These are phyloP conservation scores for Carduelis carduelis DNA, from an alignment of 2,797 vertebrate genomes.

Conservation along the genomic window DNA sequence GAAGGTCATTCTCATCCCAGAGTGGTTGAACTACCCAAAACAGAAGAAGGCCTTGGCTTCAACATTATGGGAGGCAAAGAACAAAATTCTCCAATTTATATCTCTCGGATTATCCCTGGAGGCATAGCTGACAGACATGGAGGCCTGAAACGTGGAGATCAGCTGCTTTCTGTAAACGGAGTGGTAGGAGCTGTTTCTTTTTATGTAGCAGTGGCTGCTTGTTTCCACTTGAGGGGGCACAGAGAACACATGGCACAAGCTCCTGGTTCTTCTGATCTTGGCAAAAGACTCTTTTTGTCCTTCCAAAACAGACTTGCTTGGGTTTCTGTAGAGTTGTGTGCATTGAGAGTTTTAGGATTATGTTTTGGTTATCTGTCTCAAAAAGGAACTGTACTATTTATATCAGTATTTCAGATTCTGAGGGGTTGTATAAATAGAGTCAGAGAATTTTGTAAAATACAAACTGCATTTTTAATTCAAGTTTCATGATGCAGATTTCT, in stretches of 20 bases:
- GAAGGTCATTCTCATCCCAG: conserved; percentile 97
- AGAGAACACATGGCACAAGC: neutral
- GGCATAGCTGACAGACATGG: conserved; percentile 96
- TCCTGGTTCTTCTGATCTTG: neutral
- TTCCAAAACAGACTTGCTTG: neutral
- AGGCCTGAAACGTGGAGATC: conserved; percentile 95
- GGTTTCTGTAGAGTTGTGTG: neutral
- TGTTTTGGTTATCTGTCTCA: neutral
- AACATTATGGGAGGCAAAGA: conserved; percentile 99
- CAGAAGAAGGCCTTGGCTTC: conserved; percentile 96
- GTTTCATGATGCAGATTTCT: neutral
- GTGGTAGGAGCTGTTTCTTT: conserved; percentile 82
- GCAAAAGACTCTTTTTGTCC: neutral
- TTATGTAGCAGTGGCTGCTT: conserved; percentile 37
- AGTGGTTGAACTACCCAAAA: conserved; percentile 97
- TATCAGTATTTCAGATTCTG: neutral
- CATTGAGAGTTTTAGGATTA: neutral
- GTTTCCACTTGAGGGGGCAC: conserved; percentile 60
- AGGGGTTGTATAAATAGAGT: neutral
- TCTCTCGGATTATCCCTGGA: conserved; percentile 96
- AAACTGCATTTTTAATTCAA: neutral
- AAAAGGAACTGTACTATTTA: neutral
- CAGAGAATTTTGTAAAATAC: neutral
- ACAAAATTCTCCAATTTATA: conserved; percentile 98
- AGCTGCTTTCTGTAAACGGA: conserved; percentile 96